These are phyloP conservation scores for Rhodophaea formosa DNA, from an alignment of 2,888 invertebrate genomes.

Conservation along the genomic window DNA sequence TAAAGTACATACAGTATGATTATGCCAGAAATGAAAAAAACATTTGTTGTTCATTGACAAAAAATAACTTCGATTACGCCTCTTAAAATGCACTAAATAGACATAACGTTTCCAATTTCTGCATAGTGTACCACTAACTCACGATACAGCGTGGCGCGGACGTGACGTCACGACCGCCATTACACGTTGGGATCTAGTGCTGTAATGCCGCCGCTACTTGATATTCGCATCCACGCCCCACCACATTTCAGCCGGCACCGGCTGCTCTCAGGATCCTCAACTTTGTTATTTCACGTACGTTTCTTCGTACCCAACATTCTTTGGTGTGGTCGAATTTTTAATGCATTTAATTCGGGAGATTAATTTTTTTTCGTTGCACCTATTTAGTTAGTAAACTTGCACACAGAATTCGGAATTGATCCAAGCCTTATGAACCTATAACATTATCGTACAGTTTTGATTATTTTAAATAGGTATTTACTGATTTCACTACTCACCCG, in stretches of 20 bases:
- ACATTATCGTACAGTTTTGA: too few relatives aligned
- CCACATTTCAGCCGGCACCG: constrained; percentile 69
- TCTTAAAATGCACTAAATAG: too few relatives aligned
- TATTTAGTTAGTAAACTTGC: too few relatives aligned
- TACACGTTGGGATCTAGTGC: constrained; percentile 29
- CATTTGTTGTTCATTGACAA: too few relatives aligned
- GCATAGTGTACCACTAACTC: constrained; percentile 11
- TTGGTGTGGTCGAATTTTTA: constrained; percentile 44
- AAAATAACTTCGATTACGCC: too few relatives aligned
- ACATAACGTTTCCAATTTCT: constrained; percentile 5
- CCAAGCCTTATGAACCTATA: too few relatives aligned
- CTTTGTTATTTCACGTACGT: constrained; percentile 63
- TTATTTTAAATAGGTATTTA: too few relatives aligned
- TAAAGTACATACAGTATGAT: too few relatives aligned
- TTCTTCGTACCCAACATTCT: constrained; percentile 46
- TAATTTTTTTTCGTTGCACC: neutral
- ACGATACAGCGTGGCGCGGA: constrained; percentile 28
- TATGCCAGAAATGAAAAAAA: too few relatives aligned
- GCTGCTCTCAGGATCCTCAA: constrained; percentile 61
- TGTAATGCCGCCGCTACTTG: constrained; percentile 49
- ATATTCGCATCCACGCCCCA: constrained; percentile 57
- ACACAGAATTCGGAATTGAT: too few relatives aligned
- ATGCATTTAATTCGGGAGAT: constrained; percentile 29
- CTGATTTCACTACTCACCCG: too few relatives aligned
- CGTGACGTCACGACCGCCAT: constrained; percentile 64